Base-by-base conservation (phyloP, 2,797 vertebrate species). In the Emydoidea blandingii region DNA sequence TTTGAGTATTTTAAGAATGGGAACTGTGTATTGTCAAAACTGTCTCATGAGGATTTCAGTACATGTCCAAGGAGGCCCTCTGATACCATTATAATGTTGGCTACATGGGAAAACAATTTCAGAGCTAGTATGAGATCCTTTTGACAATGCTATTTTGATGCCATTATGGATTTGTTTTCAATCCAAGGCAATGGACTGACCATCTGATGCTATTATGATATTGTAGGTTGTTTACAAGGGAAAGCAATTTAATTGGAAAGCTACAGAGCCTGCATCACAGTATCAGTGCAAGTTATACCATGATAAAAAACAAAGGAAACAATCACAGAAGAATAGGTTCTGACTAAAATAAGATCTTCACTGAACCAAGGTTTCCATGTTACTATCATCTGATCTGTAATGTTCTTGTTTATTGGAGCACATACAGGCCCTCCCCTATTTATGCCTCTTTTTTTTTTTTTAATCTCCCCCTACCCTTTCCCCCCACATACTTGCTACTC, bases 111-210 rank as follows among this genome's bases (percentile, higher is more conserved):
- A 87, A 95, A 57, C 68, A 86, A 83, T 62, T 87, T 68, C 56
- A 79, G 34, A 68, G 57, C 52, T 90, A 52, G 68, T 44, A 8
- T 85, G 87, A 94, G 37, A 65, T 85, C 27, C 90, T 62, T 86
- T 84, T 79, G 54, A 81, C 79, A 85, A 54, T 84, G 34, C 23
- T 23, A 83, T 96, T 97, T 96, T 91, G 90, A 91, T 96, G 79
- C 88, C 68, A 68, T 85, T 93, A 80, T 92, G 72, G 82, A 80
- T 88, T 54, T 86, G 85, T 79, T 96, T 96, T 94, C 7, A 19
- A 79, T 87, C 74, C 81, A 93, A 92, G 92, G 90, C 87, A 86
- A 93, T 97, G 94, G 79, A 80, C 6, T 86, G 91, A 92, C 56
- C 88, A 44, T 84, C 84, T 1, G 12, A 97, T 91, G 83, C 47